Conservation (phyloP, 1,140 invertebrate species). For the Drosophila burlai region DNA sequence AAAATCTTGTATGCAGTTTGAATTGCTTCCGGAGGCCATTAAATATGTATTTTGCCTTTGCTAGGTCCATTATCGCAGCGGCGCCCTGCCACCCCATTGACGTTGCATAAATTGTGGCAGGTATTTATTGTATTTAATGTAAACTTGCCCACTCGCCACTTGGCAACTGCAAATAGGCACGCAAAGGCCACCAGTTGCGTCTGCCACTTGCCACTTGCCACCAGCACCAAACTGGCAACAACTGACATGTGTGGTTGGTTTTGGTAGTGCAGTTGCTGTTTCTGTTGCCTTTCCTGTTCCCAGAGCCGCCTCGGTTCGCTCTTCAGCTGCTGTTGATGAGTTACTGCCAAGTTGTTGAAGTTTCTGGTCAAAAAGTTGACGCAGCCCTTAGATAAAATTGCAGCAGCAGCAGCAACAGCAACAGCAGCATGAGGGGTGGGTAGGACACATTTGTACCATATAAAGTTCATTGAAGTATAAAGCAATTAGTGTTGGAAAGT, state of each 20-base stretch:
- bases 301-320: constrained; percentile 15
- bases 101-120: constrained; percentile 76
- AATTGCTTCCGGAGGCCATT: constrained; percentile 48
- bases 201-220: constrained; percentile 35
- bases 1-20: constrained; percentile 49
- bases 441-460: constrained; percentile 45
- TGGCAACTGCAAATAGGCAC: constrained; percentile 76
- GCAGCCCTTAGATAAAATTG: constrained; percentile 60
- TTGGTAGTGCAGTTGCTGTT: constrained; percentile 33
- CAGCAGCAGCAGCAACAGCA: constrained; percentile 4
- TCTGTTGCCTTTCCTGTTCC: not conserved
- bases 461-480: constrained; percentile 61
- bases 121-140: constrained; percentile 80
- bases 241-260: constrained; percentile 54
- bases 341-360: constrained; percentile 63
- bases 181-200: constrained; percentile 75
- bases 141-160: constrained; percentile 79
- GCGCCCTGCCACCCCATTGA: constrained; percentile 38
- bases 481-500: constrained; percentile 60
- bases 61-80: constrained; percentile 24
- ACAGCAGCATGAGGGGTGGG: too few species aligned
- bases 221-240: constrained; percentile 25
- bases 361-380: constrained; percentile 70
- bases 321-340: constrained; percentile 54
- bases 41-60: constrained; percentile 46